A percentile compares a stretch with the other conserved stretches of the same genome.
Evolutionary conservation across 2,113 vertebrate species (phyloP).

Genomic region (Cebus imitator): DNA sequence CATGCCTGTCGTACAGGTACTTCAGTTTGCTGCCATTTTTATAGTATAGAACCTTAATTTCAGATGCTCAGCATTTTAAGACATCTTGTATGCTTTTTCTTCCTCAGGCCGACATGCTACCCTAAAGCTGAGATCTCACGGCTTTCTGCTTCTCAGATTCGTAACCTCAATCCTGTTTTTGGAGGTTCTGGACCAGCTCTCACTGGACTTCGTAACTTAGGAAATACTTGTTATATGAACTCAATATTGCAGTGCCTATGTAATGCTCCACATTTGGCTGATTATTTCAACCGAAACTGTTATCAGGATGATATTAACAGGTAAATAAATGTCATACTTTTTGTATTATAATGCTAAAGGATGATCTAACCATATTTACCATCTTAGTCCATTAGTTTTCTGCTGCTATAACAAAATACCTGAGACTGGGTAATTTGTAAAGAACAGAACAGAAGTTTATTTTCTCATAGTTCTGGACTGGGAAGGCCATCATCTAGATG

Average conservation of each 20-base stretch:
- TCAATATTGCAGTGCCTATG: constrained; percentile 98
- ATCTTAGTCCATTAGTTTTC: not conserved
- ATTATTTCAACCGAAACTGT: constrained; percentile 95
- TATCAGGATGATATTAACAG: constrained; percentile 98
- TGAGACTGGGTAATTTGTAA: not conserved
- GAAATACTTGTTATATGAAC: constrained; percentile 99
- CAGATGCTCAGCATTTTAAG: not conserved
- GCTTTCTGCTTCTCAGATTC: constrained; percentile 94
- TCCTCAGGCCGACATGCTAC: constrained; percentile 82
- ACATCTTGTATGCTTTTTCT: not conserved
- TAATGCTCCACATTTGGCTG: constrained; percentile 93
- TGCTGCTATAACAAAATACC: not conserved
- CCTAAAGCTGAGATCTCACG: constrained; percentile 93
- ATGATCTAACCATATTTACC: not conserved
- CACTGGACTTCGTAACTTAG: constrained; percentile 96
- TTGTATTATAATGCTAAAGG: not conserved
- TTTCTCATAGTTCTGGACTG: not conserved
- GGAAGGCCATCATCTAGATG: not conserved
- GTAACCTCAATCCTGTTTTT: constrained; percentile 95
- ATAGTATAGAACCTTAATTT: not conserved
- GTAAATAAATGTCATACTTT: constrained; percentile 78
- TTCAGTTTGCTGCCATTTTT: not conserved
- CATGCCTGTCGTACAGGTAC: not conserved
- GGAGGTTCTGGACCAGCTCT: constrained; percentile 93
- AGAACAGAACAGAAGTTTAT: not conserved